Evolutionary conservation across 2,113 vertebrate species (phyloP).

Genomic region (Sapayoa aenigma): DNA sequence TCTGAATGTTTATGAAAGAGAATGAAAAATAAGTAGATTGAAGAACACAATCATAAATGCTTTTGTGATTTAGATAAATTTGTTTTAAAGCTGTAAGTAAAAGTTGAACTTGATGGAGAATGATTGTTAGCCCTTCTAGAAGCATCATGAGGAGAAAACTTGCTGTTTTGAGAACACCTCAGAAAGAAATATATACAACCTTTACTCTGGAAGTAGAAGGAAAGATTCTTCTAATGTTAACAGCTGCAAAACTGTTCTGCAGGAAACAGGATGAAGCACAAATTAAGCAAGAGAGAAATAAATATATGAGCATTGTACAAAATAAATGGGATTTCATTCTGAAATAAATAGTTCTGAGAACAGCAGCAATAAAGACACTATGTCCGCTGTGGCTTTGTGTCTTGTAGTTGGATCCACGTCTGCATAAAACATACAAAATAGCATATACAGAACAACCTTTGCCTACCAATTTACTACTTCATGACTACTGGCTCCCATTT

Average conservation of each 20-base stretch:
- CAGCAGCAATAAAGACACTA: background rate
- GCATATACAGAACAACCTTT: background rate
- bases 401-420: background rate
- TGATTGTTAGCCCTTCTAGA: background rate
- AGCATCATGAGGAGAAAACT: background rate
- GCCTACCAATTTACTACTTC: background rate
- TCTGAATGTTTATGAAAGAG: background rate
- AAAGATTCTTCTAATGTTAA: background rate
- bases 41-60: background rate
- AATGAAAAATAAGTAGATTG: background rate
- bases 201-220: background rate
- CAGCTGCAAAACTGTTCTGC: background rate
- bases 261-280: background rate
- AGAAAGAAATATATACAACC: background rate
- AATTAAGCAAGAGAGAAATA: background rate
- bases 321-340: background rate
- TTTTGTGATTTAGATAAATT: background rate
- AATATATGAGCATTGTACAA: background rate
- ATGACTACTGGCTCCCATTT: background rate
- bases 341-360: background rate
- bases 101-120: background rate
- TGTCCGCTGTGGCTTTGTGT: background rate
- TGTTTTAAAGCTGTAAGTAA: background rate
- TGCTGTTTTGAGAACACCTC: background rate
- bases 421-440: background rate